phyloP scores from a whole-genome alignment of 1,140 invertebrate genomes.

The Bilobella aurantiaca region DNA sequence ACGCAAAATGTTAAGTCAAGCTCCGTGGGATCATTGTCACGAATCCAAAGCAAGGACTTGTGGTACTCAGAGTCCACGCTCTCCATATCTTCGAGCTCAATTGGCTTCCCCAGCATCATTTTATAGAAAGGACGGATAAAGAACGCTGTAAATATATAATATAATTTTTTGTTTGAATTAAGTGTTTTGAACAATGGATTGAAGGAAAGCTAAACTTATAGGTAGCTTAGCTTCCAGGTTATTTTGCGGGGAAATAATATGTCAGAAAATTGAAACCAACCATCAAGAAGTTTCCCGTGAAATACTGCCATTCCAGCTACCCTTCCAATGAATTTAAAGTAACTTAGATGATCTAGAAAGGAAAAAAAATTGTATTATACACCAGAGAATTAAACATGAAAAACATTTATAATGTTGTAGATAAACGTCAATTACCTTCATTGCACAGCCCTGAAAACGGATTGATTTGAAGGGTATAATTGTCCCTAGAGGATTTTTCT shows the following conservation, averaged over 20 bases:
- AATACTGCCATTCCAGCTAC: constrained; percentile 98
- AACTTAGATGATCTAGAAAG: constrained; percentile 71
- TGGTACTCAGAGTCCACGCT: constrained; percentile 97
- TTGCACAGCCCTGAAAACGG: constrained; percentile 92
- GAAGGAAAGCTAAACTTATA: no score
- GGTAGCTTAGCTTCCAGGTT: no score
- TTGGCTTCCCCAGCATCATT: constrained; percentile 94
- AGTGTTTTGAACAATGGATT: no score
- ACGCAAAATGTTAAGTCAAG: constrained; percentile 89
- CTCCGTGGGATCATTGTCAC: constrained; percentile 92
- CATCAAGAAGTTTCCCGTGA: constrained; percentile 59
- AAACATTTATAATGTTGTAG: background rate
- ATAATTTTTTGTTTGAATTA: background rate
- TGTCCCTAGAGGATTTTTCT: no score
- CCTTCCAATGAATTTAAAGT: constrained; percentile 97
- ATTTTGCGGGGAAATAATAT: no score
- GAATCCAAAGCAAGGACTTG: constrained; percentile 93
- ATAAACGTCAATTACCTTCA: constrained; percentile 44
- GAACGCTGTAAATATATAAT: constrained; percentile 58
- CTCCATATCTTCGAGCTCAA: constrained; percentile 95
- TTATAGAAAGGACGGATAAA: constrained; percentile 99
- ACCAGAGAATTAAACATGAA: background rate
- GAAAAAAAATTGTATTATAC: background rate
- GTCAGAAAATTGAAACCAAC: no score
- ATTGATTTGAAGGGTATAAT: constrained; percentile 98